A percentile compares a stretch with the other conserved stretches of the same genome.
phyloP scores from a whole-genome alignment of 23 tunicate species.

The Oikopleura albicans region DNA sequence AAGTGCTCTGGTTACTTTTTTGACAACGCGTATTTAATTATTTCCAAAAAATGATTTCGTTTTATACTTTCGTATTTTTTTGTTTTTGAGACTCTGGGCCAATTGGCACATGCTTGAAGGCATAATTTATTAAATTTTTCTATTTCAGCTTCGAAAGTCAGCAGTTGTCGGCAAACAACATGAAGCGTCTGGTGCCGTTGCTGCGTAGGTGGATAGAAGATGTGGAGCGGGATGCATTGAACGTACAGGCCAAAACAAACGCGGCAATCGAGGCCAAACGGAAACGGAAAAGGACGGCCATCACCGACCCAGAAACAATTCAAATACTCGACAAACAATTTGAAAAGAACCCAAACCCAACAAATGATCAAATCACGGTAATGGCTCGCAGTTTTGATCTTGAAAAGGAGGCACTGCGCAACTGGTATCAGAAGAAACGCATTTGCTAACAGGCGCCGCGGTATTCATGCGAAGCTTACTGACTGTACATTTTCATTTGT shows the following conservation, averaged over 20 bases:
- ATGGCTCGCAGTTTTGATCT: background rate
- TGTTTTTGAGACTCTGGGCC: no score
- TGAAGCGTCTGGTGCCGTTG: conserved; percentile 5
- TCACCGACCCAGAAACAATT: background rate
- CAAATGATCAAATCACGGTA: background rate
- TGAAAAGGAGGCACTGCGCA: background rate
- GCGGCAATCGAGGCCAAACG: background rate
- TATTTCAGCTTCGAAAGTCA: background rate
- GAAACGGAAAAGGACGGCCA: background rate
- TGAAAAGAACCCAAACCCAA: background rate
- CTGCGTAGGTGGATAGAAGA: background rate
- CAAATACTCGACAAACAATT: background rate
- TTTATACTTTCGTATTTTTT: no score
- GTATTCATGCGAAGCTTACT: no score
- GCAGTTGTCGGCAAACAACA: background rate
- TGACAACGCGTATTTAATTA: no score
- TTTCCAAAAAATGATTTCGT: no score
- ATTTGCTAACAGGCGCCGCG: no score
- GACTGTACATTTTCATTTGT: no score
- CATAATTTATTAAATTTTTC: background rate
- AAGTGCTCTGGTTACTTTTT: no score
- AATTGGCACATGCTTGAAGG: no score
- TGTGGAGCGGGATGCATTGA: background rate
- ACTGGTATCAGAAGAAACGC: background rate
- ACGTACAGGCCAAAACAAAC: background rate